Evolutionary conservation across 2,113 vertebrate genomes (phyloP).

Genomic region (Tupaia tana): DNA sequence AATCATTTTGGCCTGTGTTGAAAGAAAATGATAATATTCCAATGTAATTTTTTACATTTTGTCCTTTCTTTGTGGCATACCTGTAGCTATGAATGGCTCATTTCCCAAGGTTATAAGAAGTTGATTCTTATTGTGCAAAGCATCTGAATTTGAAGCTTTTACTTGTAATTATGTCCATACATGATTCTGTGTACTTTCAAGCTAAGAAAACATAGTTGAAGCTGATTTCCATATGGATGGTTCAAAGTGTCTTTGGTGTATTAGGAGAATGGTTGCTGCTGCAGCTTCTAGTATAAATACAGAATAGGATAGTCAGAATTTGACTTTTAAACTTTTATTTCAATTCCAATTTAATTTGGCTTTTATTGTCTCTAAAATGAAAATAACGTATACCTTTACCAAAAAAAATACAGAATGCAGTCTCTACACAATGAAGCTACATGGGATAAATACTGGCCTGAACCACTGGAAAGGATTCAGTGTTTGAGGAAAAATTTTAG

Average conservation of each 20-base stretch:
- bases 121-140: constrained; percentile 12
- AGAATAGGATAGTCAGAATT: neutral
- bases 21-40: constrained; percentile 23
- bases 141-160: constrained; percentile 23
- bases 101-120: constrained; percentile 6
- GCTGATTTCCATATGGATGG: neutral
- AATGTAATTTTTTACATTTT: neutral
- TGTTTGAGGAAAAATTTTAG: constrained; percentile 34
- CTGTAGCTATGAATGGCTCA: neutral
- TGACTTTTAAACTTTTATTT: constrained; percentile 42
- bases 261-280: neutral
- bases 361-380: constrained; percentile 55
- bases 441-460: constrained; percentile 36
- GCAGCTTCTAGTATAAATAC: neutral
- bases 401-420: constrained; percentile 16
- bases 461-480: constrained; percentile 47
- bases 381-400: constrained; percentile 25
- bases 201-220: constrained; percentile 28
- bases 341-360: neutral
- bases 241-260: neutral
- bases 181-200: neutral
- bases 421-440: neutral
- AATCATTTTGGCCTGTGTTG: neutral
- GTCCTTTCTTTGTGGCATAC: neutral
- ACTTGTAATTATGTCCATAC: constrained; percentile 19